phyloP scores from a whole-genome alignment of 2,888 invertebrate species.

The Digitonthophagus gazella region DNA sequence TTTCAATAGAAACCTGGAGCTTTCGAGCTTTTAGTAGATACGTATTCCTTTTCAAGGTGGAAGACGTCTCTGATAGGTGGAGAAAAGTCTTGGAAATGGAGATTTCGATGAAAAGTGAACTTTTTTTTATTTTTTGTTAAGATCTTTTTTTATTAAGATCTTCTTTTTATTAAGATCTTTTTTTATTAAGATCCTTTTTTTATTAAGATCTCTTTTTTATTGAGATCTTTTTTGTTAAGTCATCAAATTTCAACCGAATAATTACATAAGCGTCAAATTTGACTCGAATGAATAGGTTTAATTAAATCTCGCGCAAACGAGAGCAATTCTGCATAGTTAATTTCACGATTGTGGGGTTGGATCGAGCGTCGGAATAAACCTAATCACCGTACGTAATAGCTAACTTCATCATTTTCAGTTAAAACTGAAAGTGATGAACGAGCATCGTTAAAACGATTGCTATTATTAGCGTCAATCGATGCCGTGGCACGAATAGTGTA shows the following conservation, averaged over 20 bases:
- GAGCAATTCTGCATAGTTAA: neutral
- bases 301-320: constrained; percentile 32
- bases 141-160: too few species aligned
- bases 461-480: too few species aligned
- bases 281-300: constrained; percentile 23
- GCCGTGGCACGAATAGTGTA: neutral
- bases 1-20: constrained; percentile 8
- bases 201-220: neutral
- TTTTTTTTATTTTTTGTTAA: too few species aligned
- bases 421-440: neutral
- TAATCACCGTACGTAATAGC: neutral
- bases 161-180: neutral
- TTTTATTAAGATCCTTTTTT: neutral
- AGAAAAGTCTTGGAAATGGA: neutral
- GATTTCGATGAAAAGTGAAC: neutral
- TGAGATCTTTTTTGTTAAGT: neutral
- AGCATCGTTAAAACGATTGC: neutral
- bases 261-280: neutral
- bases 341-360: neutral
- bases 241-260: neutral
- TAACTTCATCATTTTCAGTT: too few species aligned
- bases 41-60: neutral
- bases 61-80: neutral
- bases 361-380: neutral
- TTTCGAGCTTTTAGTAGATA: constrained; percentile 9